Conservation (phyloP, 1,140 invertebrate genomes). For the Piezodorus guildinii region DNA sequence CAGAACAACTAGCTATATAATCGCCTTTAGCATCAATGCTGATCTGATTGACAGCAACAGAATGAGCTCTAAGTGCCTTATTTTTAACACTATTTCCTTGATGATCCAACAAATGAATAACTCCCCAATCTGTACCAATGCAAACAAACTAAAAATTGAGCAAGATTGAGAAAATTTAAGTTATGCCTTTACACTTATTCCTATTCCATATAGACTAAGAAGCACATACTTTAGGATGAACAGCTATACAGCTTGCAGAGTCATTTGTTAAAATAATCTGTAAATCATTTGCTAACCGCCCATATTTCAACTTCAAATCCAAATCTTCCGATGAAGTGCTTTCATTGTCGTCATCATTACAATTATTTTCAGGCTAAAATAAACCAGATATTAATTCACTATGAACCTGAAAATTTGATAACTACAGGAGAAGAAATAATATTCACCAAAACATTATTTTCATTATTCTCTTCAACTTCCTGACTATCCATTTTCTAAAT, state of each 20-base stretch:
- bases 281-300: conserved; percentile 77
- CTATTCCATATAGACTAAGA: neutral
- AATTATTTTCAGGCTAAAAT: conserved; percentile 3
- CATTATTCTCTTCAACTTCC: too few relatives aligned
- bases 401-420: too few relatives aligned
- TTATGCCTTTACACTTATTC: neutral
- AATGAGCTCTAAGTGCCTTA: conserved; percentile 62
- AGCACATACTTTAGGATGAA: conserved; percentile 64
- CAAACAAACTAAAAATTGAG: conserved; percentile 61
- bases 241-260: conserved; percentile 79
- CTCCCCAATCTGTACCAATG: conserved; percentile 81
- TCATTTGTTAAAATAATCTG: conserved; percentile 75
- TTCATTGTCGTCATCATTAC: conserved; percentile 25
- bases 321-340: conserved; percentile 45
- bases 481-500: too few relatives aligned
- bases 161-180: neutral
- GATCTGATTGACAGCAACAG: conserved; percentile 84
- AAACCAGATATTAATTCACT: neutral
- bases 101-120: conserved; percentile 82
- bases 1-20: conserved; percentile 85
- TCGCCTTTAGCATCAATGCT: conserved; percentile 87
- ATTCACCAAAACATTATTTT: too few relatives aligned
- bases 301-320: conserved; percentile 88
- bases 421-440: too few relatives aligned
- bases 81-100: conserved; percentile 69